phyloP scores from a whole-genome alignment of 2,113 vertebrate species.

The Actinemys pallida region DNA sequence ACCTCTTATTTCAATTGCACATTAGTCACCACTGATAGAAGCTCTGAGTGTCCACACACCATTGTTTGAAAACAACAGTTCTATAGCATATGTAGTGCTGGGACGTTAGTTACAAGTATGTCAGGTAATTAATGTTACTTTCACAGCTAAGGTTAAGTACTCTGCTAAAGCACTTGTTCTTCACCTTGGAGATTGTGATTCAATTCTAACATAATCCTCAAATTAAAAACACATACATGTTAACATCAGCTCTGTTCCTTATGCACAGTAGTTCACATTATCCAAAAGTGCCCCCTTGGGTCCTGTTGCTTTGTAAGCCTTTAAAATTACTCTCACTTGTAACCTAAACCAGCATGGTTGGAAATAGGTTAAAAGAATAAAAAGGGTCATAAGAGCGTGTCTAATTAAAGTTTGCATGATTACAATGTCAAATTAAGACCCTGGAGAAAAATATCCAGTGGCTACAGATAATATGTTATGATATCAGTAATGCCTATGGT shows the following conservation, averaged over 20 bases:
- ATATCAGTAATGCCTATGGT: background rate
- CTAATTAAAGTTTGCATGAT: constrained; percentile 37
- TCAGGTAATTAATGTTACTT: constrained; percentile 74
- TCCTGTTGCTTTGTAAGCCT: constrained; percentile 64
- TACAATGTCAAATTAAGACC: background rate
- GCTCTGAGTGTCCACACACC: background rate
- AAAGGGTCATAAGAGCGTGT: constrained; percentile 12
- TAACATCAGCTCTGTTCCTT: constrained; percentile 58
- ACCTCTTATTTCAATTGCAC: background rate
- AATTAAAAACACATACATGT: constrained; percentile 79
- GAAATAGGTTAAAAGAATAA: constrained; percentile 65
- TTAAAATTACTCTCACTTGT: constrained; percentile 66
- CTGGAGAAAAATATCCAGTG: constrained; percentile 16
- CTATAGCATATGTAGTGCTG: background rate
- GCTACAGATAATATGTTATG: background rate
- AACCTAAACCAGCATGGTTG: constrained; percentile 53
- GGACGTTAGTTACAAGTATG: constrained; percentile 20
- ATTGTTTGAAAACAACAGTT: constrained; percentile 40
- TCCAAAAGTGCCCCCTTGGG: constrained; percentile 68
- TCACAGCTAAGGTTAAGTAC: constrained; percentile 74
- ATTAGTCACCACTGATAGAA: background rate
- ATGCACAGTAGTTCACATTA: constrained; percentile 57
- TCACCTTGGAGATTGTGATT: constrained; percentile 78
- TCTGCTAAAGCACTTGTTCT: constrained; percentile 60
- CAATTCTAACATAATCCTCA: constrained; percentile 73